A percentile compares a stretch with the other conserved stretches of the same genome.
phyloP scores from a whole-genome alignment of 2,888 invertebrate genomes.

The Anoplius nigerrimus region DNA sequence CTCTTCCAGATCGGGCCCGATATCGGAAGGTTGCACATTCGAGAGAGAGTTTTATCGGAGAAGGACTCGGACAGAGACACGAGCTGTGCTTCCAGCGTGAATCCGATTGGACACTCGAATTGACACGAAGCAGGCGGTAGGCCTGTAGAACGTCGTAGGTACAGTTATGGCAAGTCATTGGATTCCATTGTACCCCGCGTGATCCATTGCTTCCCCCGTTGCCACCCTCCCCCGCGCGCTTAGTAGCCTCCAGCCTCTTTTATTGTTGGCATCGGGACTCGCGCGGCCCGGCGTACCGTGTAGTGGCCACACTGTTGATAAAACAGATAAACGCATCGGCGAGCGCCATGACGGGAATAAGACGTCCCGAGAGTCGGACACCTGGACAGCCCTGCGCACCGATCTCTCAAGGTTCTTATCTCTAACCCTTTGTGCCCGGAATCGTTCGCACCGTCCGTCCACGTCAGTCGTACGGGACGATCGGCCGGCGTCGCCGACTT shows the following conservation, averaged over 20 bases:
- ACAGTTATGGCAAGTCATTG: constrained; percentile 61
- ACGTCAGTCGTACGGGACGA: no score
- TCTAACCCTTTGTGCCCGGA: neutral
- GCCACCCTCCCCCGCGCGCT: constrained; percentile 17
- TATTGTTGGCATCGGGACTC: constrained; percentile 37
- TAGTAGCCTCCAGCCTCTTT: constrained; percentile 20
- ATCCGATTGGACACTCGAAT: constrained; percentile 53
- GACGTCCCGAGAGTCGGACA: constrained; percentile 30
- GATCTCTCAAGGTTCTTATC: constrained; percentile 4
- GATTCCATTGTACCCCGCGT: constrained; percentile 46
- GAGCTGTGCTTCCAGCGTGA: constrained; percentile 25
- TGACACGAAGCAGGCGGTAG: constrained; percentile 54
- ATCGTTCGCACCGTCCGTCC: no score
- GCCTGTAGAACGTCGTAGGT: constrained; percentile 46
- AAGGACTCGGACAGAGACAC: neutral
- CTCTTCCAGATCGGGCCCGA: neutral
- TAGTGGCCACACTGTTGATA: constrained; percentile 58
- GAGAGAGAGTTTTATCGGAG: constrained; percentile 2
- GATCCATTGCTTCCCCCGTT: constrained; percentile 15
- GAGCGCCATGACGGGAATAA: constrained; percentile 39
- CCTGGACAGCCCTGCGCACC: constrained; percentile 41
- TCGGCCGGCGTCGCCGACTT: no score
- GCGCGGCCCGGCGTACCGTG: constrained; percentile 37
- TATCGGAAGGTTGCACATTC: constrained; percentile 2
- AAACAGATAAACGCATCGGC: constrained; percentile 60